Conservation (phyloP, 2,888 invertebrate species). For the Pterostichus madidus region DNA sequence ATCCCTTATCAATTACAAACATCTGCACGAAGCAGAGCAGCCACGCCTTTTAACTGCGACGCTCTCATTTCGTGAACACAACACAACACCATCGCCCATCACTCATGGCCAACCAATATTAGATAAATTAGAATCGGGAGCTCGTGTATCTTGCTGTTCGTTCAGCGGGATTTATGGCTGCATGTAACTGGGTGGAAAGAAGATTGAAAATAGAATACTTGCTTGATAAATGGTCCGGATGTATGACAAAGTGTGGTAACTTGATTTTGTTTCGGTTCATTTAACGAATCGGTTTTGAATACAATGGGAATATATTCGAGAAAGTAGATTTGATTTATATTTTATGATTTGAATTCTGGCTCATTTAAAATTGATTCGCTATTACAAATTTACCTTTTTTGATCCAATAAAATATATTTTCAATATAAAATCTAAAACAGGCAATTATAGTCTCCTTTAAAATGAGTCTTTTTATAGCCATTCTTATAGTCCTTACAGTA, state of each 20-base stretch:
- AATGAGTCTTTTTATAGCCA: too few relatives aligned
- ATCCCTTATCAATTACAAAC: slow-evolving; percentile 26
- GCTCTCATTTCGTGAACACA: slow-evolving; percentile 19
- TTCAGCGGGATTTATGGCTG: slow-evolving; percentile 24
- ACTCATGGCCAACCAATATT: slow-evolving; percentile 28
- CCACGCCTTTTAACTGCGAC: background rate
- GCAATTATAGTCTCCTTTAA: too few relatives aligned
- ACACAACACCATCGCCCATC: background rate
- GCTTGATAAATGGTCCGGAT: slow-evolving; percentile 39
- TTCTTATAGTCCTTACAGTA: too few relatives aligned
- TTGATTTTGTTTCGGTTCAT: slow-evolving; percentile 55
- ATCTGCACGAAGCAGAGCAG: background rate
- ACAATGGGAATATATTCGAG: slow-evolving; percentile 37
- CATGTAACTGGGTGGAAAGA: slow-evolving; percentile 34
- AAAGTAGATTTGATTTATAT: slow-evolving; percentile 47
- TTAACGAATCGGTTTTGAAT: slow-evolving; percentile 48
- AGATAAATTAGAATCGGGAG: slow-evolving; percentile 42
- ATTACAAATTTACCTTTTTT: slow-evolving; percentile 12
- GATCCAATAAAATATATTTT: background rate
- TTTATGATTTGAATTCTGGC: slow-evolving; percentile 31
- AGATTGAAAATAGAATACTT: slow-evolving; percentile 47
- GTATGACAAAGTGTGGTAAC: slow-evolving; percentile 52
- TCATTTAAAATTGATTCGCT: slow-evolving; percentile 47
- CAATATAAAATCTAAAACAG: too few relatives aligned
- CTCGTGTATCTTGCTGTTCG: slow-evolving; percentile 47